Base-by-base conservation (phyloP, 1,140 invertebrate genomes). In the Aphaenogaster rudis region DNA sequence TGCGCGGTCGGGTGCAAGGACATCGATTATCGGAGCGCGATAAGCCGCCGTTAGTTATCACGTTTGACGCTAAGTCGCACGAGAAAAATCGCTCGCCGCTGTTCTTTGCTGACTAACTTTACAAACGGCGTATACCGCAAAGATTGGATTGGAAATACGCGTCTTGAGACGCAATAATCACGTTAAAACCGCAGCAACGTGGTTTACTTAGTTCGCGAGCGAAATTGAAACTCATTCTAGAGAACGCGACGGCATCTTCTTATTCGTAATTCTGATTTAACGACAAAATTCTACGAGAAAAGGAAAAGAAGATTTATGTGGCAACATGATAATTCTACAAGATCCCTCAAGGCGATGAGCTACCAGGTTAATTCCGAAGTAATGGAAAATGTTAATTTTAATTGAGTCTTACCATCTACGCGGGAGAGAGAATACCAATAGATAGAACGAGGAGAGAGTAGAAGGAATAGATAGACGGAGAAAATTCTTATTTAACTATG, bases 401-500 rank as follows among this genome's bases (percentile, higher is more conserved):
- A 82, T 82, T 74, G 67, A 61, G 33, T 76, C 80, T 74, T 84
- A 76, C 39, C 11, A 71, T 71, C 79, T 72, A 82, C 54, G 52
- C 67, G 61, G 28, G 9, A 69, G 15, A 71, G n/a, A 82, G 6
- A 79, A 36, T 61, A 66, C n/a, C 63, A 63, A 78, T 52, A 28
- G 17, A 76, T 9, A 42, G 78, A 71, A 13, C 39, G 39, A 57
- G 64, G 66, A 86, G 9, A 78, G 28, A 82, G 8, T 5, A 50
- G 21, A 48, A 11, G 52, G 66, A 42, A 61, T n/a, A 87, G n/a
- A 52, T n/a, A 81, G 8, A 86, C 33, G 21, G 50, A 57, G 54
- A 80, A 57, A 50, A 64, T 84, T 33, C 88, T 90, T 91, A 89
- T 67, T 86, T 39, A 88, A 90, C 71, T 91, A 88, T 2, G 72